A percentile compares a stretch with the other conserved stretches of the same genome.
Evolutionary conservation across 2,113 vertebrate genomes (phyloP).

Genomic region (Myanophis thanlyinensis): DNA sequence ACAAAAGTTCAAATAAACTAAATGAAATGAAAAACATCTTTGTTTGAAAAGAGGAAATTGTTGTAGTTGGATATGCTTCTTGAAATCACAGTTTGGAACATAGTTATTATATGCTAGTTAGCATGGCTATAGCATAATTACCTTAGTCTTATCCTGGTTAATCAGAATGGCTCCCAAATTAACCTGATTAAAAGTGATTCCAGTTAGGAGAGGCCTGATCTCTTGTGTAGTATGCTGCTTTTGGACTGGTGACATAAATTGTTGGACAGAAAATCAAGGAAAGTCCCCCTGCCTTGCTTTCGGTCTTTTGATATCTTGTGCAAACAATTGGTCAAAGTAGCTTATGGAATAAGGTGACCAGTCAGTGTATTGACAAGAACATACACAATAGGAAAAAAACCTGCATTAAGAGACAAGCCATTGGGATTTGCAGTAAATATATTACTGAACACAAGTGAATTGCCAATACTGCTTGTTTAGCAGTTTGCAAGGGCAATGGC

Average conservation of each 20-base stretch:
- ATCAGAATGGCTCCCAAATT: not conserved
- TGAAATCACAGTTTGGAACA: not conserved
- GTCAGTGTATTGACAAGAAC: slow-evolving; percentile 69
- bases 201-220: not conserved
- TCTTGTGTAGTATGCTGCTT: not conserved
- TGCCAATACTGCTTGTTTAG: slow-evolving; percentile 84
- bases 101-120: not conserved
- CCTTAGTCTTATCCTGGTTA: not conserved
- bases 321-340: slow-evolving; percentile 60
- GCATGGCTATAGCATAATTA: not conserved
- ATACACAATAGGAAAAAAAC: slow-evolving; percentile 73
- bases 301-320: slow-evolving; percentile 58
- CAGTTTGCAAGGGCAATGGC: slow-evolving; percentile 80
- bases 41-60: not conserved
- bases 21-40: not conserved
- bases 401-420: slow-evolving; percentile 67
- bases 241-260: not conserved
- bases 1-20: not conserved
- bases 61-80: not conserved
- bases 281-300: slow-evolving; percentile 25
- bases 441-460: slow-evolving; percentile 81
- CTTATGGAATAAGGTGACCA: slow-evolving; percentile 67
- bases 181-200: not conserved
- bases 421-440: slow-evolving; percentile 79
- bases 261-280: slow-evolving; percentile 14